A percentile compares a stretch with the other conserved stretches of the same genome.
phyloP scores from a whole-genome alignment of 1,140 invertebrate species.

The Drosophila kikkawai region DNA sequence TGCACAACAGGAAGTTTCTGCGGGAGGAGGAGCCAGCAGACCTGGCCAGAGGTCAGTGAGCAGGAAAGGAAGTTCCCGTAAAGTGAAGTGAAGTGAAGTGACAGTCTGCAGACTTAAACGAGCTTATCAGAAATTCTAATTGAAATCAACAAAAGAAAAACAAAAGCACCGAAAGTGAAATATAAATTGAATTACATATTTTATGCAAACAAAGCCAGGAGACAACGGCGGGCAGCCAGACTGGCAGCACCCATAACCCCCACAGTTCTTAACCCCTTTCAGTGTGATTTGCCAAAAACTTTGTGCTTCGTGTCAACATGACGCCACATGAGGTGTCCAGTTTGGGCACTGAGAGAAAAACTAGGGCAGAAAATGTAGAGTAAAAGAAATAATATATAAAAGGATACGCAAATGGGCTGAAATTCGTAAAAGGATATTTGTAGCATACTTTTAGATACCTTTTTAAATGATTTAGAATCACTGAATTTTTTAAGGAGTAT shows the following conservation, averaged over 20 bases:
- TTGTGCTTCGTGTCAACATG: slow-evolving; percentile 43
- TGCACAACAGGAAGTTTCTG: background rate
- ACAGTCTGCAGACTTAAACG: slow-evolving; percentile 62
- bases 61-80: background rate
- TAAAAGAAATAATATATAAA: background rate
- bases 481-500: background rate
- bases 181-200: slow-evolving; percentile 56
- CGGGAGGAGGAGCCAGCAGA: background rate
- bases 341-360: slow-evolving; percentile 6
- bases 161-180: slow-evolving; percentile 48
- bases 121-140: slow-evolving; percentile 79
- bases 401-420: background rate
- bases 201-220: slow-evolving; percentile 43
- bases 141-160: slow-evolving; percentile 62
- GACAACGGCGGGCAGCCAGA: slow-evolving; percentile 8
- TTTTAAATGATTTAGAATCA: background rate
- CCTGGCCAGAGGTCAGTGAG: slow-evolving; percentile 34
- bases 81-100: slow-evolving; percentile 32
- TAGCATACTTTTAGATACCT: background rate
- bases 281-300: slow-evolving; percentile 45
- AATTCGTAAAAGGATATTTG: background rate
- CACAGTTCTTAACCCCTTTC: slow-evolving; percentile 9
- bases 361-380: too few relatives aligned
- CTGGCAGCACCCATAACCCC: slow-evolving; percentile 15
- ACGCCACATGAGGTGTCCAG: slow-evolving; percentile 33